Conservation (phyloP, 2,888 invertebrate species). For the Orthosia gracilis region DNA sequence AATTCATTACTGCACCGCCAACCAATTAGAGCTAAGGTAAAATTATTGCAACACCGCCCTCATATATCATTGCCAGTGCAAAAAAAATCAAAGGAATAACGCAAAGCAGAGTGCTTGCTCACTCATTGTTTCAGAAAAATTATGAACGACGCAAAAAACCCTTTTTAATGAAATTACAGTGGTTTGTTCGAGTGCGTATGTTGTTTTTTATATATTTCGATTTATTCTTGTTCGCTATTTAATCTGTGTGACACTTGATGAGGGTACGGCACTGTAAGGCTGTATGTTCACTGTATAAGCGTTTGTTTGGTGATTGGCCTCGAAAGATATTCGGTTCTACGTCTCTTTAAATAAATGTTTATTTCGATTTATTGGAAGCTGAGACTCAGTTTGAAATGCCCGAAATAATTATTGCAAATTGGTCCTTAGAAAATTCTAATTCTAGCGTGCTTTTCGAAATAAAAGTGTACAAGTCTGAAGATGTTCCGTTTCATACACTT, state of each 20-base stretch:
- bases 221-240: constrained; percentile 58
- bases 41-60: constrained; percentile 73
- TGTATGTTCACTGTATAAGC: constrained; percentile 7
- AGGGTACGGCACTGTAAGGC: constrained; percentile 54
- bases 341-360: constrained; percentile 35
- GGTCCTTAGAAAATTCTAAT: too few relatives aligned
- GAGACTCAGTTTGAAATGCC: neutral
- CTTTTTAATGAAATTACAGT: constrained; percentile 61
- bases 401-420: constrained; percentile 12
- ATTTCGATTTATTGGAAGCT: constrained; percentile 27
- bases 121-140: constrained; percentile 60
- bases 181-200: constrained; percentile 52
- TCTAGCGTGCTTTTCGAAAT: neutral
- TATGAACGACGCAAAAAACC: constrained; percentile 59
- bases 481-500: too few relatives aligned
- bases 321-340: constrained; percentile 28
- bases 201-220: constrained; percentile 63
- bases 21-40: constrained; percentile 78
- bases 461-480: neutral
- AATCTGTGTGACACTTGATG: constrained; percentile 62
- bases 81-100: constrained; percentile 59
- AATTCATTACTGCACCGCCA: constrained; percentile 67
- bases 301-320: constrained; percentile 21
- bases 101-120: constrained; percentile 28
- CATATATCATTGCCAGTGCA: constrained; percentile 67